Conservation (phyloP, 2,888 invertebrate species). For the Brachynemurus nebulosus region DNA sequence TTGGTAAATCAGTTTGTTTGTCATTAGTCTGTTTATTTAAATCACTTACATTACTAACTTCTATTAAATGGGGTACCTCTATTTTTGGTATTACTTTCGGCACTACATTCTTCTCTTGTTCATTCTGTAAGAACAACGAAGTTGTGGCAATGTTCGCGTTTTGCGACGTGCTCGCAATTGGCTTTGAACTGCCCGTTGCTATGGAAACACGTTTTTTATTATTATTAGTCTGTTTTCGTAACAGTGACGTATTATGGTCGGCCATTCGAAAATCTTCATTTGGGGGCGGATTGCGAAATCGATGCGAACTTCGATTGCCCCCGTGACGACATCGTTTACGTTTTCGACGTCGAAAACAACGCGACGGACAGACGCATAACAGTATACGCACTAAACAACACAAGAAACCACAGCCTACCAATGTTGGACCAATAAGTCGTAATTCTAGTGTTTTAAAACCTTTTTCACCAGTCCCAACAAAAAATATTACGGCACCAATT, state of each 20-base stretch:
- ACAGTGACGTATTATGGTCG: constrained; percentile 16
- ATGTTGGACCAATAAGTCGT: constrained; percentile 70
- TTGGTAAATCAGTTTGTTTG: constrained; percentile 7
- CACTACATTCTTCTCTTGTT: constrained; percentile 26
- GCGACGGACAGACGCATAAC: constrained; percentile 71
- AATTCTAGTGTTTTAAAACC: constrained; percentile 75
- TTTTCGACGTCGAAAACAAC: constrained; percentile 52
- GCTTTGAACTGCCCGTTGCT: constrained; percentile 27
- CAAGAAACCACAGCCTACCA: constrained; percentile 54
- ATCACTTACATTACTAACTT: constrained; percentile 8
- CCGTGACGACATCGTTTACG: constrained; percentile 31
- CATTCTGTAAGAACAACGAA: constrained; percentile 34
- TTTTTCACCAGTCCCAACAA: constrained; percentile 83
- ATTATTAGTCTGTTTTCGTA: constrained; percentile 12
- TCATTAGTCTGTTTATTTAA: constrained; percentile 12
- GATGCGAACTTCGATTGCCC: constrained; percentile 20
- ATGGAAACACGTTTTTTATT: constrained; percentile 33
- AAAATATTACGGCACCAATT: constrained; percentile 73
- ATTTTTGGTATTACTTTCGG: constrained; percentile 23
- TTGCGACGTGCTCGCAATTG: constrained; percentile 27
- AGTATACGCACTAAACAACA: constrained; percentile 72
- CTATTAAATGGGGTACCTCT: constrained; percentile 27
- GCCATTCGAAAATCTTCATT: constrained; percentile 18
- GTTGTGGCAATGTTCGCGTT: constrained; percentile 29
- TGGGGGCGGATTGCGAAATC: constrained; percentile 1